Percentiles rank a stretch among this genome's conserved stretches.
These are phyloP conservation scores for Strigamia maritima DNA, from an alignment of 2,888 invertebrate species.

Conservation along the genomic window DNA sequence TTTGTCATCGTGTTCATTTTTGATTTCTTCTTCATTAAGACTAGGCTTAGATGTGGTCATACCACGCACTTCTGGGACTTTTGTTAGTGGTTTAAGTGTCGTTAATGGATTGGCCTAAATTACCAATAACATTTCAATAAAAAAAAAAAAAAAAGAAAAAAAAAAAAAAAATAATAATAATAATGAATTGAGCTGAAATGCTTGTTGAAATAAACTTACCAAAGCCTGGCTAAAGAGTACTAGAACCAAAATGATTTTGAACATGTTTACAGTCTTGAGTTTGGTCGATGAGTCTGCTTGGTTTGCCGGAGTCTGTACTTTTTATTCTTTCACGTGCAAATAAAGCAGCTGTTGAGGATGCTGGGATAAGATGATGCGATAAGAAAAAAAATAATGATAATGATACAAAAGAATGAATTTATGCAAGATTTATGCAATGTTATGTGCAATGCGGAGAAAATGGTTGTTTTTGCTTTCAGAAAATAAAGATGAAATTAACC, in stretches of 20 bases:
- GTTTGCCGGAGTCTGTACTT: neutral
- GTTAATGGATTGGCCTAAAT: neutral
- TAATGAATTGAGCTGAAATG: neutral
- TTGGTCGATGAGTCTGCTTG: neutral
- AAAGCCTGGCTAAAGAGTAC: neutral
- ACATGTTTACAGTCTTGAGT: neutral
- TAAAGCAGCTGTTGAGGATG: neutral
- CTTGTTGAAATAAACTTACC: neutral
- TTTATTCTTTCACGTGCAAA: slow-evolving; percentile 6
- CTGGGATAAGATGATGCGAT: neutral
- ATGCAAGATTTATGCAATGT: neutral
- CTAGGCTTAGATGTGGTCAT: neutral
- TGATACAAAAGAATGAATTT: neutral
- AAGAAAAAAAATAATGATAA: neutral
- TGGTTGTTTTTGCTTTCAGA: neutral
- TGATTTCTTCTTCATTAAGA: neutral
- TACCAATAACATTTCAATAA: neutral
- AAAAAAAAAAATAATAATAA: neutral
- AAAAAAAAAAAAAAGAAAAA: neutral
- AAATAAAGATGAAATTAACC: neutral
- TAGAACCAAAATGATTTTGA: neutral
- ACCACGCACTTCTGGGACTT: neutral
- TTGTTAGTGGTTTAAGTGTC: neutral
- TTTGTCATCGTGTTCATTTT: neutral
- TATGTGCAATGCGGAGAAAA: neutral